Evolutionary conservation across 1,140 invertebrate genomes (phyloP), one percentile per base, ranked within the genome.

Genomic region (Batillaria attramentaria): DNA sequence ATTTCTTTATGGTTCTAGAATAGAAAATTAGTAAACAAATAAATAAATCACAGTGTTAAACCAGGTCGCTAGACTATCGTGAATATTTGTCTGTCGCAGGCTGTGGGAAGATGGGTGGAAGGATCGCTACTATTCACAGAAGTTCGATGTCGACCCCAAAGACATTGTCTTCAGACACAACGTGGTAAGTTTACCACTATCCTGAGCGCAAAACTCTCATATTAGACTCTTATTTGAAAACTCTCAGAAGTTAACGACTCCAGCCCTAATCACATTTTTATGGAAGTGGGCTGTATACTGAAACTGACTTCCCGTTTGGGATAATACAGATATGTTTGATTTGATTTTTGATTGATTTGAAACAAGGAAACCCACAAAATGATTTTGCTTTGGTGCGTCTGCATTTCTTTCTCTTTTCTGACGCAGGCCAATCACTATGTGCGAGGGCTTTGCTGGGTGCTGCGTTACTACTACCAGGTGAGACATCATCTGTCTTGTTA

Each of bases 71-170:
- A n/a, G n/a, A n/a, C n/a, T n/a, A n/a, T n/a, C n/a, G n/a, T n/a
- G n/a, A n/a, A n/a, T n/a, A n/a, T 33, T 72, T 28, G 35, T 31
- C 10, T 41, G 46, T 81, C 85, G 10, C 85, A 91, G 97, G 73
- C 92, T 99, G 8, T 99, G 97, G 96, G 98, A 99, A 92, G 95
- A 97, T 87, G 99, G 99, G 0, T 99, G 98, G 92, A 99, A 99
- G 91, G 96, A 99, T 89, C 93, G 93, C 68, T 99, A 99, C 92
- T 99, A 99, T 90, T 95, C 97, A 90, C 96, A 95, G 35, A 99
- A 99, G 92, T 99, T 99, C 91, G 95, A 97, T 87, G 96, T 98
- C 1, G 92, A 92, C 8, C 83, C 93, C 0, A 93, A 95, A 50
- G 96, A 99, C 89, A 87, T 95, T 20, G 94, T 94, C 82, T 99